Conservation (phyloP, 2,113 vertebrate species). For the Piaya cayana region DNA sequence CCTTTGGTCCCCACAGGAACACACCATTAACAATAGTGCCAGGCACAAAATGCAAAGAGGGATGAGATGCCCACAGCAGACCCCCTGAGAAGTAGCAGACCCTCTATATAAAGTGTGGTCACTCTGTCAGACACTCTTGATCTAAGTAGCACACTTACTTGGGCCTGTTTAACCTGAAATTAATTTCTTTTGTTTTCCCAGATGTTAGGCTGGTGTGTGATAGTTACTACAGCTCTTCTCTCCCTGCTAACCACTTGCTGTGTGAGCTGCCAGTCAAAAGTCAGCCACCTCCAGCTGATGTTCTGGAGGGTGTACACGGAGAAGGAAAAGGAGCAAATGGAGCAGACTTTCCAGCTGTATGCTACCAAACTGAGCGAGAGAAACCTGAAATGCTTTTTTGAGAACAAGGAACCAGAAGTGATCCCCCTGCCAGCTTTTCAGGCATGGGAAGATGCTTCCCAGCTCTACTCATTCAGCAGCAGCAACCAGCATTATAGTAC, state of each 20-base stretch:
- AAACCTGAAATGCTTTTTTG: conserved; percentile 87
- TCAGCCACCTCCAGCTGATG: conserved; percentile 87
- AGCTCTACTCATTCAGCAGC: conserved; percentile 76
- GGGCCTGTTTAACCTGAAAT: background rate
- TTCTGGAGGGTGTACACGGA: conserved; percentile 84
- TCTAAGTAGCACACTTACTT: background rate
- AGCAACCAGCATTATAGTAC: conserved; percentile 83
- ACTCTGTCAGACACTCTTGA: background rate
- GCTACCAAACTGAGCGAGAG: conserved; percentile 82
- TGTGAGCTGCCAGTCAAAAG: conserved; percentile 83
- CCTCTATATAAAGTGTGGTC: background rate
- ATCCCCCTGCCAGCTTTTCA: conserved; percentile 78
- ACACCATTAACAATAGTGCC: background rate
- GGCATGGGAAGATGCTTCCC: conserved; percentile 85
- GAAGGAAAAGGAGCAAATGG: conserved; percentile 82
- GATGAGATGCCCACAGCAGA: fast-evolving
- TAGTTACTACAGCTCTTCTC: conserved; percentile 76
- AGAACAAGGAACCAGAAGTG: conserved; percentile 69
- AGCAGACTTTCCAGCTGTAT: conserved; percentile 75
- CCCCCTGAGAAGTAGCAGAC: background rate
- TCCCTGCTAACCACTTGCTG: conserved; percentile 81
- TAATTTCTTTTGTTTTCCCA: conserved; percentile 53
- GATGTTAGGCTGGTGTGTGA: conserved; percentile 88
- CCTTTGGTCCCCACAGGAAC: background rate
- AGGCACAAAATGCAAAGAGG: background rate